phyloP scores from a whole-genome alignment of 2,888 invertebrate genomes.

The Spodoptera littoralis region DNA sequence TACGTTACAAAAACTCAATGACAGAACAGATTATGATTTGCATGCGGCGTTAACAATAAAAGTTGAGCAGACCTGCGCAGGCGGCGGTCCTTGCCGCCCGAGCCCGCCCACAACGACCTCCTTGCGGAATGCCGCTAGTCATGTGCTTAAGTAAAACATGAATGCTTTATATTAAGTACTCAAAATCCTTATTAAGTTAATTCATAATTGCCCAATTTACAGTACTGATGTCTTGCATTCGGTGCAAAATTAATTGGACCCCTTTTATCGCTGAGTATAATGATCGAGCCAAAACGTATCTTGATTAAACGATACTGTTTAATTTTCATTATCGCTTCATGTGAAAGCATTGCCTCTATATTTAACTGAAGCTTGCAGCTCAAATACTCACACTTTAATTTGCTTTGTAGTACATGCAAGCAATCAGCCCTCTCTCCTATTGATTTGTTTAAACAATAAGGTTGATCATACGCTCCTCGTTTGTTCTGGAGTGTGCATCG shows the following conservation, averaged over 20 bases:
- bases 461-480: conserved; percentile 12
- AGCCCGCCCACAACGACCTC: conserved; percentile 60
- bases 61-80: conserved; percentile 57
- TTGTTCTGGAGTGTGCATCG: conserved; percentile 8
- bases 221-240: conserved; percentile 29
- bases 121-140: conserved; percentile 53
- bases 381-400: conserved; percentile 24
- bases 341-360: conserved; percentile 7
- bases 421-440: conserved; percentile 11
- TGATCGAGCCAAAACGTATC: conserved; percentile 10
- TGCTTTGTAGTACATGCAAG: conserved; percentile 17
- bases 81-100: conserved; percentile 63
- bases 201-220: conserved; percentile 35
- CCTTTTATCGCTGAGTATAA: conserved; percentile 17
- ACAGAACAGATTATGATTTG: conserved; percentile 74
- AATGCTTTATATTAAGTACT: conserved; percentile 54
- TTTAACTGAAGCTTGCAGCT: conserved; percentile 12
- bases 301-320: conserved; percentile 10
- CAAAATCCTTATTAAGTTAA: conserved; percentile 44
- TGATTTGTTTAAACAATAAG: conserved; percentile 36
- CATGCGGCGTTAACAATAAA: conserved; percentile 72
- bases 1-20: conserved; percentile 77
- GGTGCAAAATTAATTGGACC: conserved; percentile 25
- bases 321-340: conserved; percentile 28
- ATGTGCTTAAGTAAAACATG: conserved; percentile 47